Conservation (phyloP, 2,888 invertebrate species). For the Brenthis daphne region DNA sequence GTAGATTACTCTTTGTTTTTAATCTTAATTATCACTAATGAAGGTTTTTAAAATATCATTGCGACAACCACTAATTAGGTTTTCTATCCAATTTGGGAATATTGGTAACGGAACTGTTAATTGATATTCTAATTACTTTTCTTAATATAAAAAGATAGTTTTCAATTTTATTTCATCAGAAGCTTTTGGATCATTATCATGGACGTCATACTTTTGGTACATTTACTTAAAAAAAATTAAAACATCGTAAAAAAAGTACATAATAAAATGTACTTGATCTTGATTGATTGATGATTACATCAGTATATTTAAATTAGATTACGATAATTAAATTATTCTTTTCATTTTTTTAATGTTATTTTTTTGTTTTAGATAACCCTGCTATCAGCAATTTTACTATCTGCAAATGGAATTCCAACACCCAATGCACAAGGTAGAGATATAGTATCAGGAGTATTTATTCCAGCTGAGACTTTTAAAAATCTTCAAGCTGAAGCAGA, state of each 20-base stretch:
- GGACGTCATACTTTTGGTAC: constrained; percentile 12
- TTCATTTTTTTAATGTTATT: neutral
- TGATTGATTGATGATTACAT: too few relatives aligned
- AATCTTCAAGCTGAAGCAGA: constrained; percentile 47
- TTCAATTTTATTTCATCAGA: neutral
- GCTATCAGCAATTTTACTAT: constrained; percentile 18
- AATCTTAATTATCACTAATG: constrained; percentile 5
- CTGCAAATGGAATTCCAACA: constrained; percentile 31
- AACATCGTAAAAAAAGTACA: constrained; percentile 5
- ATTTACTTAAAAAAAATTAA: neutral
- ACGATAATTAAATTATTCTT: neutral
- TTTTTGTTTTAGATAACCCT: constrained; percentile 16
- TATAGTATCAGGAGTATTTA: constrained; percentile 54
- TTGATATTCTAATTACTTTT: constrained; percentile 6
- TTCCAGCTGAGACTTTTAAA: constrained; percentile 52
- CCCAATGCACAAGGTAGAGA: constrained; percentile 31
- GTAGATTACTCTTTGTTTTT: neutral
- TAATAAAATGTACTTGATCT: too few relatives aligned
- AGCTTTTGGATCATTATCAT: constrained; percentile 10
- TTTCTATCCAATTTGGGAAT: constrained; percentile 8
- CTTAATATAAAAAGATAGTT: constrained; percentile 11
- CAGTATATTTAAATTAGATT: neutral
- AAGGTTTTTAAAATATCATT: constrained; percentile 7
- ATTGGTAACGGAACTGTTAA: constrained; percentile 8
- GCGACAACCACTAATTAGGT: constrained; percentile 10